Base-by-base conservation (phyloP, 1,140 invertebrate genomes). In the Phortica variegata region DNA sequence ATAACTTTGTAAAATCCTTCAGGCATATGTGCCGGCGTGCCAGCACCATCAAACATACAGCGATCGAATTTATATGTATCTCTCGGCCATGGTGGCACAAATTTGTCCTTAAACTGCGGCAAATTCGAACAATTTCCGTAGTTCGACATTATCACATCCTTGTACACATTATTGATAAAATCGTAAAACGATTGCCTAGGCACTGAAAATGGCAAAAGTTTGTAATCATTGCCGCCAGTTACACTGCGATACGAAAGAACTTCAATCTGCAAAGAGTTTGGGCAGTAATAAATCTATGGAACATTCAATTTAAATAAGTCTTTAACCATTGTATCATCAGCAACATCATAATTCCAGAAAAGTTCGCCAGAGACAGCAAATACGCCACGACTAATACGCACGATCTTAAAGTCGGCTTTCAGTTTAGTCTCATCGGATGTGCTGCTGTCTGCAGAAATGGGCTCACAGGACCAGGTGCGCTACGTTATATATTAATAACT, bases 191-290 rank as follows among this genome's bases (percentile, higher is more conserved):
- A 1, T 26, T 56, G 58, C n/a, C 38, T 52, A 2, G 21, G 37
- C 5, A 61, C 49, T 8, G 1, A 26, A 3, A 61, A 68, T 0
- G 66, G 66, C 13, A 61, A 10, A 3, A 40, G 6, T 10, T 55
- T 61, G 16, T 72, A 71, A 15, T 72, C 62, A 1, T 48, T 54
- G 6, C 36, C 43, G 1, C 68, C 63, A 0, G 61, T 41, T 0
- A 12, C 9, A 33, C 65, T 69, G 12, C 65, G 56, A 20, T 40
- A 49, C n/a, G 45, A 32, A 0, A 9, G 1, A 0, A 41, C 50
- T 43, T 65, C 61, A 5, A 65, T 36, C 65, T 70, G n/a, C n/a
- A n/a, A n/a, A n/a, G n/a, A n/a, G n/a, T n/a, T 8, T 38, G 32
- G n/a, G 20, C 48, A 12, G 58, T n/a, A n/a, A n/a, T n/a, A n/a